Evolutionary conservation across 2,797 vertebrate genomes (phyloP).

Genomic region (Lacerta viridis): DNA sequence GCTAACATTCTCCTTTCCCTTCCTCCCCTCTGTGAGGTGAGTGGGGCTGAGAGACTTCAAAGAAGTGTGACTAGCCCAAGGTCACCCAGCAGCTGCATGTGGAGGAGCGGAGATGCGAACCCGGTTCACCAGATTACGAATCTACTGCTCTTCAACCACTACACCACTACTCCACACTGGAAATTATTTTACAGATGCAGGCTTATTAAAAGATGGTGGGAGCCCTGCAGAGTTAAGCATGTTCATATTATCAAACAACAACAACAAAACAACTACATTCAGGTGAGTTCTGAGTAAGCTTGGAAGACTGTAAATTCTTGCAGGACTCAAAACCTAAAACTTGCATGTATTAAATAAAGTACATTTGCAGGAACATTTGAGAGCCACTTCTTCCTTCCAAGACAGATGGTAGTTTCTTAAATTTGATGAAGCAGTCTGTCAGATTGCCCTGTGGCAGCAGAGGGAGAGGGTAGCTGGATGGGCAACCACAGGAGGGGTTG

Average conservation of each 20-base stretch:
- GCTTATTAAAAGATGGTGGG: constrained; percentile 95
- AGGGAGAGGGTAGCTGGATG: neutral
- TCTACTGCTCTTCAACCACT: too few species aligned
- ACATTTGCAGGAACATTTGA: neutral
- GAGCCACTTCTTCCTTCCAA: neutral
- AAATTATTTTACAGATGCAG: constrained; percentile 97
- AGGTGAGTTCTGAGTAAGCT: constrained; percentile 80
- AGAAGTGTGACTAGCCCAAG: too few species aligned
- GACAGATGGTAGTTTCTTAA: neutral
- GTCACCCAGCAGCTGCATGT: too few species aligned
- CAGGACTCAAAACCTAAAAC: neutral
- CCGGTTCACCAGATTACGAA: too few species aligned
- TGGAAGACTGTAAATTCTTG: neutral
- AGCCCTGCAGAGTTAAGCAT: constrained; percentile 97
- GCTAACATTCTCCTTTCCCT: too few species aligned
- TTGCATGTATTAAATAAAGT: neutral
- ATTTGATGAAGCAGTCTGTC: too few species aligned
- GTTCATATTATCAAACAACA: constrained; percentile 99
- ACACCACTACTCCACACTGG: constrained; percentile 53
- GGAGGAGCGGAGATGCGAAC: too few species aligned
- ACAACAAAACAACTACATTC: constrained; percentile 86
- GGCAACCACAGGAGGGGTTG: neutral
- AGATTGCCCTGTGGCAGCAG: too few species aligned
- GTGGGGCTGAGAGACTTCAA: too few species aligned
- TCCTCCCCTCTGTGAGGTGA: too few species aligned